phyloP scores from a whole-genome alignment of 2,888 invertebrate species.

The Scaptomyza flava region DNA sequence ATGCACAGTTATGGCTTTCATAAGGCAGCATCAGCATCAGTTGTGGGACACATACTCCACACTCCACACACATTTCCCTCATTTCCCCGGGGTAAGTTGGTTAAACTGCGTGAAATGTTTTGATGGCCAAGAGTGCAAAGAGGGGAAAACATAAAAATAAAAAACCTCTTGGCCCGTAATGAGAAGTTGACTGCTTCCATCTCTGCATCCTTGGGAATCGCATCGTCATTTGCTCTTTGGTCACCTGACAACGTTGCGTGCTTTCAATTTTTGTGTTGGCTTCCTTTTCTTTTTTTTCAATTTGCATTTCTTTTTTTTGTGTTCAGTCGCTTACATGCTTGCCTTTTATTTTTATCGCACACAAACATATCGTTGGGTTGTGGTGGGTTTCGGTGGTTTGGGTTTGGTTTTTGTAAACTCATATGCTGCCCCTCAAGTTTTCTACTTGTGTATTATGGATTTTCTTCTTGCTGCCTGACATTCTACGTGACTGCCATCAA shows the following conservation, averaged over 20 bases:
- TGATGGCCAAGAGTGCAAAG: slow-evolving; percentile 12
- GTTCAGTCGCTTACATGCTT: slow-evolving; percentile 26
- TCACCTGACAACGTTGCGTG: slow-evolving; percentile 36
- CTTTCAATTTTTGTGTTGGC: slow-evolving; percentile 35
- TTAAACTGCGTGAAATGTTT: slow-evolving; percentile 60
- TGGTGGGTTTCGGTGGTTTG: not conserved
- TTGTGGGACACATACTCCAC: not conserved
- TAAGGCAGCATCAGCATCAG: slow-evolving; percentile 36
- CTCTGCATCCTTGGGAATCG: slow-evolving; percentile 32
- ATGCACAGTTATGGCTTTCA: slow-evolving; percentile 62
- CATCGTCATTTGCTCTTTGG: slow-evolving; percentile 14
- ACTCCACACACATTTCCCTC: not conserved
- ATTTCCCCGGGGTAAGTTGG: slow-evolving; percentile 35
- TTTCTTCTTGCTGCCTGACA: slow-evolving; percentile 63
- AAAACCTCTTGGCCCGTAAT: slow-evolving; percentile 47
- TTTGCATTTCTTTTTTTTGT: slow-evolving; percentile 54
- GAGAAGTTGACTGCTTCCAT: slow-evolving; percentile 66
- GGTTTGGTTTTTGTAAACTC: slow-evolving; percentile 19
- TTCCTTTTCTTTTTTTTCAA: slow-evolving; percentile 42
- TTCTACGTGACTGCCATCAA: slow-evolving; percentile 79
- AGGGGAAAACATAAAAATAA: not conserved
- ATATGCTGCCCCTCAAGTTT: slow-evolving; percentile 52
- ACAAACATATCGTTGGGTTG: slow-evolving; percentile 11
- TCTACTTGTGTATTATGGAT: slow-evolving; percentile 66
- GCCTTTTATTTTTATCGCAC: slow-evolving; percentile 67